Evolutionary conservation across 2,888 invertebrate species (phyloP), one percentile per base, ranked within the genome.

Genomic region (Epiblema foenella): DNA sequence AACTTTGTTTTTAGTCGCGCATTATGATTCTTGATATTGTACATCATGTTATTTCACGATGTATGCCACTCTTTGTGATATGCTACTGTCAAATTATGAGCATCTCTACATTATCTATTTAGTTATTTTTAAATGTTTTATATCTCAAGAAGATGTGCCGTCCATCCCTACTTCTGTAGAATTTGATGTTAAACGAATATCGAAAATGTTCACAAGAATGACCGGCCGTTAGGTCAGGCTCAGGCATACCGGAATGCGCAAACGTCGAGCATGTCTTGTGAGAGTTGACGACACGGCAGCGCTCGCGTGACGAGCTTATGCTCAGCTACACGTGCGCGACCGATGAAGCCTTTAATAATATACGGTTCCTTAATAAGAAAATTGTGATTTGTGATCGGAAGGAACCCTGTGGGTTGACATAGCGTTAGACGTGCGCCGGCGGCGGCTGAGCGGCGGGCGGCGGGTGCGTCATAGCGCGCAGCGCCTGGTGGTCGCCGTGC

Each of bases 401-500:
- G n/a, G 42, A 46, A n/a, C 42, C 42, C n/a, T 46, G 15, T n/a
- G 39, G 29, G 29, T 59, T 39, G 59, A n/a, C n/a, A 7, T 15
- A 12, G 70, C 15, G 73, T n/a, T 54, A 64, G 52, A 64, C 57
- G 17, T 51, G 71, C 1, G 76, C 78, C 51, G 86, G 82, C n/a
- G 90, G 87, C 74, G 88, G 89, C 24, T 80, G 83, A 58, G 86
- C 75, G 42, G 59, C 17, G 17, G 51, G 60, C 51, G 60, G 49
- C 29, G 39, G n/a, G 49, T 11, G 57, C 57, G 49, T 37, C 18
- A 51, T n/a, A 37, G 18, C 37, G 63, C 69, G 64, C 24, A 63
- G 56, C 52, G 69, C 69, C n/a, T 20, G 86, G 57, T 86, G 86
- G 15, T 80, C 86, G 0, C 89, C 91, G 80, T 95, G 95, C 9